Evolutionary conservation across 2,888 invertebrate genomes (phyloP).

Genomic region (Drosophila subsilvestris): DNA sequence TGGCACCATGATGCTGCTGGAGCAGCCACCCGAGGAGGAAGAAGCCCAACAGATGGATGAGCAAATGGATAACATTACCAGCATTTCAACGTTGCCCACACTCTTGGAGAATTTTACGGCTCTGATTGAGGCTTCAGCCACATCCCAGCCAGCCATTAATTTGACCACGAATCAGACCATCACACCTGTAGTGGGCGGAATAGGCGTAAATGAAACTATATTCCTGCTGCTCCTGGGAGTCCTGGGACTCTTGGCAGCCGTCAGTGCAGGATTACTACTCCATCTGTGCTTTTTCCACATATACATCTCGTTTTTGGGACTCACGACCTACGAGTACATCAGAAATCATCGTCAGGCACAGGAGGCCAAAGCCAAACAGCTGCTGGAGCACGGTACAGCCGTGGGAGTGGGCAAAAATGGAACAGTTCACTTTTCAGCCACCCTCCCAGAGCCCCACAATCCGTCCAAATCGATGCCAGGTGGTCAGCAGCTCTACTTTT

Average conservation of each 20-base stretch:
- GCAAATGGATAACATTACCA: slow-evolving; percentile 34
- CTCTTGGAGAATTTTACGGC: slow-evolving; percentile 67
- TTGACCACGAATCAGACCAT: slow-evolving; percentile 42
- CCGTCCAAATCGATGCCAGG: slow-evolving; percentile 74
- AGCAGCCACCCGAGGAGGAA: slow-evolving; percentile 35
- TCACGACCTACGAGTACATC: slow-evolving; percentile 96
- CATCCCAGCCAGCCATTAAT: slow-evolving; percentile 10
- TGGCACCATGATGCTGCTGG: slow-evolving; percentile 59
- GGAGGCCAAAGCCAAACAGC: slow-evolving; percentile 76
- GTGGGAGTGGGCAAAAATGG: slow-evolving; percentile 45
- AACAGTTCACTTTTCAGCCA: slow-evolving; percentile 63
- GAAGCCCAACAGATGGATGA: slow-evolving; percentile 26
- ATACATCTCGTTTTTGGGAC: slow-evolving; percentile 92
- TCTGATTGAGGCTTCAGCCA: slow-evolving; percentile 42
- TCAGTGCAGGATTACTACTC: slow-evolving; percentile 90
- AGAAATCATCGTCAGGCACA: slow-evolving; percentile 84
- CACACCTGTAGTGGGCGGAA: slow-evolving; percentile 71
- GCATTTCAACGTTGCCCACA: slow-evolving; percentile 59
- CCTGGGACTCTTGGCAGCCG: slow-evolving; percentile 89
- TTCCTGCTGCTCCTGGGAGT: slow-evolving; percentile 87
- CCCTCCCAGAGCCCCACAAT: slow-evolving; percentile 59
- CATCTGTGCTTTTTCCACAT: slow-evolving; percentile 95
- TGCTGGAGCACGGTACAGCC: slow-evolving; percentile 52
- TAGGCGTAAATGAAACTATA: slow-evolving; percentile 86
- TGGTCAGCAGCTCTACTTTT: slow-evolving; percentile 81